Conservation (phyloP, 2,797 vertebrate species). For the Cirrhinus mrigala region DNA sequence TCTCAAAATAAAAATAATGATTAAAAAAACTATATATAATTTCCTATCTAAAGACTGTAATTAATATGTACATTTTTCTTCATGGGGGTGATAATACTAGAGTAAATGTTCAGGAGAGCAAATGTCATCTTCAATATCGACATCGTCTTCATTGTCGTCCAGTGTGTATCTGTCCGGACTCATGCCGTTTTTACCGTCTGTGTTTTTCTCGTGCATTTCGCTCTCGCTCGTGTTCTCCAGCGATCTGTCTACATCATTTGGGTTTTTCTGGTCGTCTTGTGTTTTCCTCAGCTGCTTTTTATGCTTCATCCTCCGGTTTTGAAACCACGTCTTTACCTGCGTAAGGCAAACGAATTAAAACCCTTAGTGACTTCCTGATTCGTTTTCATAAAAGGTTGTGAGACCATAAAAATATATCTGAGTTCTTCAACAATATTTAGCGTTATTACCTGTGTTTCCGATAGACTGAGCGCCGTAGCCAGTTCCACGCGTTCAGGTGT, state of each 20-base stretch:
- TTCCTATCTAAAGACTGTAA: slow-evolving; percentile 58
- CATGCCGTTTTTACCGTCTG: slow-evolving; percentile 69
- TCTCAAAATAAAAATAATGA: slow-evolving; percentile 42
- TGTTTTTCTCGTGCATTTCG: slow-evolving; percentile 75
- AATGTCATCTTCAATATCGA: slow-evolving; percentile 93
- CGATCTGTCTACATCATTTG: slow-evolving; percentile 78
- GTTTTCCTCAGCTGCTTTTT: slow-evolving; percentile 96
- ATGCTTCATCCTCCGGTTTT: slow-evolving; percentile 98
- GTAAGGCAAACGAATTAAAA: slow-evolving; percentile 3
- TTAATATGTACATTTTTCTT: slow-evolving; percentile 66
- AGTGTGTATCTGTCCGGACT: slow-evolving; percentile 82
- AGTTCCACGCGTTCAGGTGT: slow-evolving; percentile 96
- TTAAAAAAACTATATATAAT: slow-evolving; percentile 52
- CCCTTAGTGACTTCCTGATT: neutral
- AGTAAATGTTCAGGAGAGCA: slow-evolving; percentile 84
- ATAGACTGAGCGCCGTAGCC: slow-evolving; percentile 96
- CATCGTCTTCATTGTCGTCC: slow-evolving; percentile 91
- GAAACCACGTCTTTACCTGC: slow-evolving; percentile 99
- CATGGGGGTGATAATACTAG: slow-evolving; percentile 69
- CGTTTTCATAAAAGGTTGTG: neutral
- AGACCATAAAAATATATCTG: neutral
- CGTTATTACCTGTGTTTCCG: slow-evolving; percentile 92
- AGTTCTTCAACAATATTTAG: neutral
- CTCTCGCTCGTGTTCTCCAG: slow-evolving; percentile 82
- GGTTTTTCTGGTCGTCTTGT: slow-evolving; percentile 89